Evolutionary conservation across 2,888 invertebrate genomes (phyloP).

Genomic region (Globia sparganii): DNA sequence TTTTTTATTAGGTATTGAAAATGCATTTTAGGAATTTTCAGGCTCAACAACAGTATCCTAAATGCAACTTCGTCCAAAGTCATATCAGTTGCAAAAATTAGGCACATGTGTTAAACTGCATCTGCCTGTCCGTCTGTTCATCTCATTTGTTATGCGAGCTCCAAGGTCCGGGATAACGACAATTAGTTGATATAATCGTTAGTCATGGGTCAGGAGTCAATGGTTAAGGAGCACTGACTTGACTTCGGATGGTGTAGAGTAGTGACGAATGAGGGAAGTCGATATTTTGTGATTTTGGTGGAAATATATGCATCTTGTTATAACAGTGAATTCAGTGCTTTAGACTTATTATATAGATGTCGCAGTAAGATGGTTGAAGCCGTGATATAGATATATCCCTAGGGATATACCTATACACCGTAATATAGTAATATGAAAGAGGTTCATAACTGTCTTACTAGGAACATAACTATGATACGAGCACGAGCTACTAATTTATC

Average conservation of each 20-base stretch:
- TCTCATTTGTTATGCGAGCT: conserved; percentile 42
- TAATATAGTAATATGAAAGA: too few species aligned
- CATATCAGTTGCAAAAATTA: conserved; percentile 36
- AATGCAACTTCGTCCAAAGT: neutral
- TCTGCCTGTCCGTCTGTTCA: conserved; percentile 17
- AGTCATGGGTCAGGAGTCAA: conserved; percentile 80
- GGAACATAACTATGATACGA: too few species aligned
- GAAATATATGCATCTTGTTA: neutral
- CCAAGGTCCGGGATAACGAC: conserved; percentile 65
- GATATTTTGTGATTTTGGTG: neutral
- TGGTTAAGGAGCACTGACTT: conserved; percentile 50
- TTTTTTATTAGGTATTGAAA: too few species aligned
- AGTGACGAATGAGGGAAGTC: neutral
- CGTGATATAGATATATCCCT: too few species aligned
- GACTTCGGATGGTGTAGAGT: conserved; percentile 26
- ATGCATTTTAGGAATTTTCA: too few species aligned
- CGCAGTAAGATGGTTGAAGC: too few species aligned
- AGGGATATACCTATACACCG: too few species aligned
- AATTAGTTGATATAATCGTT: conserved; percentile 74
- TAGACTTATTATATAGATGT: too few species aligned
- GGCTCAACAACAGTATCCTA: too few species aligned
- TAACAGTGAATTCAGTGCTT: too few species aligned
- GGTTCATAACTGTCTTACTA: too few species aligned
- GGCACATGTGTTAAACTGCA: conserved; percentile 35
- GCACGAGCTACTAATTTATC: too few species aligned